Evolutionary conservation across 2,888 invertebrate species (phyloP).

Genomic region (Cataglyphis altisquamis): DNA sequence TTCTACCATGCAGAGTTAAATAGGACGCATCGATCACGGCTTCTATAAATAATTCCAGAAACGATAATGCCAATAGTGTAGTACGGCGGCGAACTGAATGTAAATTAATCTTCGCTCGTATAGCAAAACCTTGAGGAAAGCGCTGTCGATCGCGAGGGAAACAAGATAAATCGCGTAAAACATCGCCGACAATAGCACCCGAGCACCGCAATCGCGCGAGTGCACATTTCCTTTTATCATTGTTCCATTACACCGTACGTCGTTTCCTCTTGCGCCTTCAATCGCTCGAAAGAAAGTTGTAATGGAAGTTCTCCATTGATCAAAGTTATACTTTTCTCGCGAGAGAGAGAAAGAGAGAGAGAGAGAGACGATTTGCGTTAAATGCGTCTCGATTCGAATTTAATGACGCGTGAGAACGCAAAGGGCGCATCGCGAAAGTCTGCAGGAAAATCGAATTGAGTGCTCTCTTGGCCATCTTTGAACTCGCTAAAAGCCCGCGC

Average conservation of each 20-base stretch:
- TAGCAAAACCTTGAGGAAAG: background rate
- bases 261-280: background rate
- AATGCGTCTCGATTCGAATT: slow-evolving; percentile 40
- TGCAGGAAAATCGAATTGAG: background rate
- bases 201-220: slow-evolving; percentile 13
- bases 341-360: slow-evolving; percentile 18
- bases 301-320: background rate
- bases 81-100: slow-evolving; percentile 10
- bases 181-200: background rate
- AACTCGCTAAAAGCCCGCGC: slow-evolving; percentile 19
- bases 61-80: slow-evolving; percentile 42
- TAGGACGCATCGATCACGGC: slow-evolving; percentile 48
- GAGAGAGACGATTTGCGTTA: slow-evolving; percentile 15
- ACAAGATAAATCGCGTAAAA: slow-evolving; percentile 16
- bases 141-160: background rate
- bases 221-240: slow-evolving; percentile 25
- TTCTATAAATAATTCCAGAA: slow-evolving; percentile 50
- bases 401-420: slow-evolving; percentile 37
- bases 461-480: slow-evolving; percentile 30
- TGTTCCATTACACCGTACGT: background rate
- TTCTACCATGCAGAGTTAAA: slow-evolving; percentile 37
- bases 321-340: background rate
- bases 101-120: slow-evolving; percentile 33
- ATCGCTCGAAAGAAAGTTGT: slow-evolving; percentile 12
- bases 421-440: slow-evolving; percentile 19